Evolutionary conservation across 2,797 vertebrate genomes (phyloP).

Genomic region (Fundulus diaphanus): DNA sequence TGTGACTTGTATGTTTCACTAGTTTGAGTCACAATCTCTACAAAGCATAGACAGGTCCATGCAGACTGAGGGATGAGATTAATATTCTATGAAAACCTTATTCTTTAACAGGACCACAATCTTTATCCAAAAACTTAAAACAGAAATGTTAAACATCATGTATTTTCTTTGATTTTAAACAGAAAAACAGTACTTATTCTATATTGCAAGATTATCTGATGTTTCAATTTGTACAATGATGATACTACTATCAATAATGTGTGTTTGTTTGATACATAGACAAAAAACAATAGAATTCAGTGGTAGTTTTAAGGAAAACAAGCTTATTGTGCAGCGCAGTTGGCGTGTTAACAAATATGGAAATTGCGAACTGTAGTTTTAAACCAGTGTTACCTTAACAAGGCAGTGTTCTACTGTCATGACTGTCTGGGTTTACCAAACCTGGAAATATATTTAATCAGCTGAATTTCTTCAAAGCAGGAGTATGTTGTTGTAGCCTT

Average conservation of each 20-base stretch:
- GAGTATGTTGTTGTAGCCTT: neutral
- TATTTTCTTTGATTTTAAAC: neutral
- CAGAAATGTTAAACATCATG: neutral
- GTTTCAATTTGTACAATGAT: neutral
- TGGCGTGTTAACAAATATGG: neutral
- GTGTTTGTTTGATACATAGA: neutral
- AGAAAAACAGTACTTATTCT: neutral
- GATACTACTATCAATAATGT: neutral
- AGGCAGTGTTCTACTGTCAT: neutral
- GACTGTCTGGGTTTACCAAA: neutral
- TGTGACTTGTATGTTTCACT: neutral
- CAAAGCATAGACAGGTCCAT: neutral
- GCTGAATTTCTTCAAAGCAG: too few species aligned
- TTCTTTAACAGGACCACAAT: neutral
- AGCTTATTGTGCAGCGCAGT: neutral
- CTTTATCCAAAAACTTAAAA: neutral
- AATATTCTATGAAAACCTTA: neutral
- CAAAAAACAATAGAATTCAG: neutral
- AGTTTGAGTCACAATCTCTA: neutral
- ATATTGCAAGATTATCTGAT: neutral
- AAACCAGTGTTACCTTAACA: neutral
- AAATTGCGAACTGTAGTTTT: neutral
- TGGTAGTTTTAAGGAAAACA: neutral
- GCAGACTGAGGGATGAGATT: neutral
- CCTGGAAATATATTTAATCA: too few species aligned